These are phyloP conservation scores for Masnerella sp. DNA, from an alignment of 2,888 invertebrate genomes.

Conservation along the genomic window DNA sequence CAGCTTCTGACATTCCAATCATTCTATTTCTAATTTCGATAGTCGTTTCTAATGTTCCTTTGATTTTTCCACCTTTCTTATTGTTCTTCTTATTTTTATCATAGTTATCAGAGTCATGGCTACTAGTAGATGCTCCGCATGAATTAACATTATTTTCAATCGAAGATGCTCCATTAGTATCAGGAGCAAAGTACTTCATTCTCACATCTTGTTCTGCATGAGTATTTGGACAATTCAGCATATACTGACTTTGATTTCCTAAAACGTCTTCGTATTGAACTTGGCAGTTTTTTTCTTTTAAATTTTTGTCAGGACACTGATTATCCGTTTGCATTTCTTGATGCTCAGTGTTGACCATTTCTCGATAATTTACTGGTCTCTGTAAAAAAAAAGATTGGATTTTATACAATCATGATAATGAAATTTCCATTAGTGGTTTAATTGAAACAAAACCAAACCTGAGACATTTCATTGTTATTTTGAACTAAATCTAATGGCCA, in stretches of 20 bases:
- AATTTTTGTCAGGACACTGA: constrained; percentile 64
- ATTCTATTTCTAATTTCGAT: constrained; percentile 76
- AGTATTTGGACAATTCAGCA: constrained; percentile 63
- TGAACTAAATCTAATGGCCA: constrained; percentile 75
- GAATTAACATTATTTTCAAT: constrained; percentile 64
- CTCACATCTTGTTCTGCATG: constrained; percentile 60
- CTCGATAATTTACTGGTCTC: constrained; percentile 29
- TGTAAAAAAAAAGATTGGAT: neutral
- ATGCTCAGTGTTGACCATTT: constrained; percentile 60
- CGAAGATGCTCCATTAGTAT: constrained; percentile 58
- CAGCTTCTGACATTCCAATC: constrained; percentile 77
- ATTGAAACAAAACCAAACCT: constrained; percentile 66
- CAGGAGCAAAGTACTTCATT: constrained; percentile 59
- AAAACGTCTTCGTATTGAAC: constrained; percentile 35
- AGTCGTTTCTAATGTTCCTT: constrained; percentile 75
- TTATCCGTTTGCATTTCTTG: constrained; percentile 69
- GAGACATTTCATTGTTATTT: constrained; percentile 71
- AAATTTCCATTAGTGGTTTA: no score
- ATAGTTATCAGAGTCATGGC: constrained; percentile 5
- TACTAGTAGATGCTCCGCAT: constrained; percentile 29
- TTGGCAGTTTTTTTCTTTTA: constrained; percentile 29
- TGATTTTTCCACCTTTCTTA: constrained; percentile 76
- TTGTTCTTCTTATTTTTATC: constrained; percentile 48
- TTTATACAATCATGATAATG: neutral
- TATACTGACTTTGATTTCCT: constrained; percentile 63